Base-by-base conservation (phyloP, 30 jellyfish, hydroid and myxozoan species). In the Aurelia sp. region DNA sequence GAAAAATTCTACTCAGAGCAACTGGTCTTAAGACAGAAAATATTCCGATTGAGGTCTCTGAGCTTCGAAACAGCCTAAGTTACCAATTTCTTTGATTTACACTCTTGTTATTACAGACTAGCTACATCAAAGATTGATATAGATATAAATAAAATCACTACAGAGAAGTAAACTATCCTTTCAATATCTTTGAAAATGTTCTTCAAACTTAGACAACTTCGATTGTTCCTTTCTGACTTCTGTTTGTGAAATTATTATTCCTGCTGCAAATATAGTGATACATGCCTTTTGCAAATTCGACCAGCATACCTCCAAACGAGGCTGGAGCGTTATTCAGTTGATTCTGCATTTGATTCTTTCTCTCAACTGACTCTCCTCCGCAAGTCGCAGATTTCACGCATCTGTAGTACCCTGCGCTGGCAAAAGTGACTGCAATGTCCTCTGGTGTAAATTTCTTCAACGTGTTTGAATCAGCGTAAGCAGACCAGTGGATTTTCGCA, bases 321-420 rank as follows among this genome's bases (percentile, higher is more conserved):
- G 98, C 96, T 10, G 96, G 91, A n/a, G 97, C 98, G 51, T 93
- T 93, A 73, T 93, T 88, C 73, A 93, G 75, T 73, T 61, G 71
- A 55, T 87, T 79, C 52, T 93, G 63, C 89, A 93, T 70, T 19
- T 62, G 75, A 21, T 68, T 37, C 37, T 78, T 89, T 37, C 35
- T 23, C 57, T 88, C 91, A 12, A 90, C 88, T 13, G 98, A 93
- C 13, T 79, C 59, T 16, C 78, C 78, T 6, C 87, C 89, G 61
- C 97, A 88, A 4, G 37, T 72, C 18, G 97, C 72, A 6, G 73
- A 22, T 13, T 58, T 59, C 15, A 73, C 92, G 80, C 98, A 93
- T 11, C 48, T 16, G 82, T 82, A 93, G 55, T 93, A 87, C 31
- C 97, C 97, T 1, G 91, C 66, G 61, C 94, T 81, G 59, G 95